Evolutionary conservation across 2,797 vertebrate species (phyloP).

Genomic region (Onychomys torridus): DNA sequence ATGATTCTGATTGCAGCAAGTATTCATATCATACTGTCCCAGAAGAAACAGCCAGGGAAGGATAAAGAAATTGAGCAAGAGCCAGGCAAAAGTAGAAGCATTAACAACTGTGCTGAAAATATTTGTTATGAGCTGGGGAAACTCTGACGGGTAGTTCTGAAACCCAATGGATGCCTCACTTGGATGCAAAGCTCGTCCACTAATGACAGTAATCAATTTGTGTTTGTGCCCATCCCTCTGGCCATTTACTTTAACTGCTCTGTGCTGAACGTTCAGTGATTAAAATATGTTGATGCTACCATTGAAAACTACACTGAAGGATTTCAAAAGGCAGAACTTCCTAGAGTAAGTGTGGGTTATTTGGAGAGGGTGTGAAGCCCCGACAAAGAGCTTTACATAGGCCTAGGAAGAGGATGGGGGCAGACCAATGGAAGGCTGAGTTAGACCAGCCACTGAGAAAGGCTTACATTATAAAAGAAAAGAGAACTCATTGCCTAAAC

Average conservation of each 20-base stretch:
- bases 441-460: neutral
- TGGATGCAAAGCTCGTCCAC: neutral
- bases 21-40: neutral
- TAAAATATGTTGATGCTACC: neutral
- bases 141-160: neutral
- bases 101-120: neutral
- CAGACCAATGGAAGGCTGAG: neutral
- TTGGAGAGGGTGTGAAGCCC: neutral
- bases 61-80: neutral
- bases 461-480: neutral
- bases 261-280: neutral
- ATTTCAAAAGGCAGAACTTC: constrained; percentile 17
- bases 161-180: neutral
- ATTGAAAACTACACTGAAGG: constrained; percentile 5
- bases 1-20: neutral
- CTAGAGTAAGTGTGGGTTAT: neutral
- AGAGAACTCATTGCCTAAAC: neutral
- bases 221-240: neutral
- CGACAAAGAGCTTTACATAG: neutral
- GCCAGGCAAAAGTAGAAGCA: neutral
- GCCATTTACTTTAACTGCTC: neutral
- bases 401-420: neutral
- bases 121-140: neutral
- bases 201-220: neutral
- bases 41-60: neutral